These are phyloP conservation scores for Thereva nobilitata DNA, from an alignment of 2,888 invertebrate genomes.

Conservation along the genomic window DNA sequence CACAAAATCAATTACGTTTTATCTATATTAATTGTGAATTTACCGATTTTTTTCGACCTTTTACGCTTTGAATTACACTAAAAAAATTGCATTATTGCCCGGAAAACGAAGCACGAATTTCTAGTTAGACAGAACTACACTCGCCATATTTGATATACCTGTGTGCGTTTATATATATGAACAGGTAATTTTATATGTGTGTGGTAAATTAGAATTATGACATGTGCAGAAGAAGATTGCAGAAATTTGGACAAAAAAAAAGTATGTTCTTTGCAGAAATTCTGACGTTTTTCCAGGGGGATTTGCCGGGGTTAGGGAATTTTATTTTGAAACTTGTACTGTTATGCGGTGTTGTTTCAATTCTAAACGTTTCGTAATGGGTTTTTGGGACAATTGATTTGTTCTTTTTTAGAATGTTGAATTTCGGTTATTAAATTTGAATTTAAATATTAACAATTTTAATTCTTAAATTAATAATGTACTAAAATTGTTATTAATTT, in stretches of 20 bases:
- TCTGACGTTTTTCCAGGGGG: constrained; percentile 16
- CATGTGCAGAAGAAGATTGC: constrained; percentile 39
- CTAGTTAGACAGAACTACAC: constrained; percentile 36
- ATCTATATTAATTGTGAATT: constrained; percentile 1
- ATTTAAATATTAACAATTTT: too few species aligned
- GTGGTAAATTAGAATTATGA: constrained; percentile 32
- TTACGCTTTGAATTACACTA: constrained; percentile 32
- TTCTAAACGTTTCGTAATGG: too few species aligned
- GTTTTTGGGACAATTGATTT: too few species aligned
- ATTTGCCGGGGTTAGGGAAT: too few species aligned
- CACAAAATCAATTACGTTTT: background rate
- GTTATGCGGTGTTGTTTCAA: too few species aligned
- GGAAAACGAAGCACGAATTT: constrained; percentile 35
- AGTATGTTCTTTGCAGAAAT: constrained; percentile 17
- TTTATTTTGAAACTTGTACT: too few species aligned
- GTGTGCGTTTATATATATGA: constrained; percentile 31
- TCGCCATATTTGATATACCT: constrained; percentile 38
- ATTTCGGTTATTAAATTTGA: too few species aligned
- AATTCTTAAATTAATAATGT: too few species aligned
- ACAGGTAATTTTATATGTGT: constrained; percentile 15
- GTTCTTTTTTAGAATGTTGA: too few species aligned
- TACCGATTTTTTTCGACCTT: constrained; percentile 37
- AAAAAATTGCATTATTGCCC: constrained; percentile 38
- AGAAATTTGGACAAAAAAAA: background rate
- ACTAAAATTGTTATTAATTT: too few species aligned